A percentile compares a stretch with the other conserved stretches of the same genome.
phyloP scores from a whole-genome alignment of 2,888 invertebrate species.

The Thymelicus acteon region DNA sequence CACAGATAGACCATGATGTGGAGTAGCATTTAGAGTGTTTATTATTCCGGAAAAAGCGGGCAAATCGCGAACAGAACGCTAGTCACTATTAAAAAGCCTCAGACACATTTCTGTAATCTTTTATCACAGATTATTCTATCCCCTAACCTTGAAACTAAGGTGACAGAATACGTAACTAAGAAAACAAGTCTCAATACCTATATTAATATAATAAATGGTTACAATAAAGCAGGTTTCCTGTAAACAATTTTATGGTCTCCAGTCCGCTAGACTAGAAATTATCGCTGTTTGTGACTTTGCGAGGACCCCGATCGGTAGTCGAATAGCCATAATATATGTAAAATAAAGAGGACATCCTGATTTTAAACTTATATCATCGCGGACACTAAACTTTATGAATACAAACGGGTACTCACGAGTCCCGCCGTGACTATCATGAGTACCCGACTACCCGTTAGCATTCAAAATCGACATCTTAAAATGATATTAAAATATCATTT shows the following conservation, averaged over 20 bases:
- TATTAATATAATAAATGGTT: slow-evolving; percentile 43
- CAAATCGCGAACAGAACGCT: background rate
- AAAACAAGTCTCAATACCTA: slow-evolving; percentile 17
- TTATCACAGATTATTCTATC: background rate
- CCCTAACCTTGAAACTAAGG: background rate
- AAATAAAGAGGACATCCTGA: background rate
- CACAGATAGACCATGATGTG: too few relatives aligned
- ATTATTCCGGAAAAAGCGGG: too few relatives aligned
- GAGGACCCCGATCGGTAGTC: background rate
- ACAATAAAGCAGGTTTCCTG: slow-evolving; percentile 47
- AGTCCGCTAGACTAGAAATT: slow-evolving; percentile 45
- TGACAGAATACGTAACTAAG: slow-evolving; percentile 2
- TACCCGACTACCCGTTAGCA: too few relatives aligned
- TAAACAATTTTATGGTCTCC: slow-evolving; percentile 52
- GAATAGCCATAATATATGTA: background rate
- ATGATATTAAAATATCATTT: too few relatives aligned
- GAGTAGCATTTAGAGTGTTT: too few relatives aligned
- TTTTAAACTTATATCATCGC: too few relatives aligned
- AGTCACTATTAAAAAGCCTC: background rate
- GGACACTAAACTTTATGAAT: too few relatives aligned
- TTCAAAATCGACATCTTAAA: too few relatives aligned
- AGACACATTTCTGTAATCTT: background rate
- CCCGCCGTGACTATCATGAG: too few relatives aligned
- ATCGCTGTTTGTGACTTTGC: slow-evolving; percentile 43
- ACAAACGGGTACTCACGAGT: too few relatives aligned